These are phyloP conservation scores for Hydra vulgaris DNA, from an alignment of 30 jellyfish, hydroid and myxozoan species.

Conservation along the genomic window DNA sequence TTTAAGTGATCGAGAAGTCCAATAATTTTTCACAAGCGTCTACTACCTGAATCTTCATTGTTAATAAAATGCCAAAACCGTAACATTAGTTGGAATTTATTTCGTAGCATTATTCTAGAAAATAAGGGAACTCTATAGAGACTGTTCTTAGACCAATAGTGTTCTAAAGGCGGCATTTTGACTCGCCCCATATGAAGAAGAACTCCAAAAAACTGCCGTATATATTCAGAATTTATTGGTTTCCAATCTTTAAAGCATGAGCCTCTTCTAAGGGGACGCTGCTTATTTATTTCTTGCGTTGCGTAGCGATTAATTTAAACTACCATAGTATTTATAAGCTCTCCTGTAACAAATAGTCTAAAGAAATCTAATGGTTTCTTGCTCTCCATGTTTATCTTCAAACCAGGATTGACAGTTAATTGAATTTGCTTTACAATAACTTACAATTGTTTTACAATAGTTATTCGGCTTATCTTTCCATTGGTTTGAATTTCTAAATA, in stretches of 20 bases:
- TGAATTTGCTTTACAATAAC: conserved; percentile 2
- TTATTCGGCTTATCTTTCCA: conserved; percentile 9
- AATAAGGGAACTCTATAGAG: conserved; percentile 1
- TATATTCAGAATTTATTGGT: conserved; percentile 17
- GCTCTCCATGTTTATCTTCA: neutral
- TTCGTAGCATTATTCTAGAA: conserved; percentile 9
- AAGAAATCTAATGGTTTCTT: conserved; percentile 14
- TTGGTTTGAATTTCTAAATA: neutral
- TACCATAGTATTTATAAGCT: conserved; percentile 1
- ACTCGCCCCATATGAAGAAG: conserved; percentile 26
- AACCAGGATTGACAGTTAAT: neutral
- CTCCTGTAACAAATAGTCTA: conserved; percentile 8
- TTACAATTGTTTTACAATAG: too few species aligned
- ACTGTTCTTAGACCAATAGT: conserved; percentile 22
- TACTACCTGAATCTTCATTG: conserved; percentile 12
- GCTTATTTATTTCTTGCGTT: conserved; percentile 11
- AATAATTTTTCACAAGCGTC: conserved; percentile 18
- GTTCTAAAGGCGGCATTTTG: conserved; percentile 10
- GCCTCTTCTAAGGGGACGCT: conserved; percentile 21
- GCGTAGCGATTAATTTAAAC: conserved; percentile 8
- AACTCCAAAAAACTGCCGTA: conserved; percentile 23
- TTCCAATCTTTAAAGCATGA: conserved; percentile 19
- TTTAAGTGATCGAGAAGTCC: conserved; percentile 13
- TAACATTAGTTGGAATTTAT: conserved; percentile 13
- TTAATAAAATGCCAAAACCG: conserved; percentile 24